Evolutionary conservation across 2,888 invertebrate genomes (phyloP).

Genomic region (Hyppa rectilinea): DNA sequence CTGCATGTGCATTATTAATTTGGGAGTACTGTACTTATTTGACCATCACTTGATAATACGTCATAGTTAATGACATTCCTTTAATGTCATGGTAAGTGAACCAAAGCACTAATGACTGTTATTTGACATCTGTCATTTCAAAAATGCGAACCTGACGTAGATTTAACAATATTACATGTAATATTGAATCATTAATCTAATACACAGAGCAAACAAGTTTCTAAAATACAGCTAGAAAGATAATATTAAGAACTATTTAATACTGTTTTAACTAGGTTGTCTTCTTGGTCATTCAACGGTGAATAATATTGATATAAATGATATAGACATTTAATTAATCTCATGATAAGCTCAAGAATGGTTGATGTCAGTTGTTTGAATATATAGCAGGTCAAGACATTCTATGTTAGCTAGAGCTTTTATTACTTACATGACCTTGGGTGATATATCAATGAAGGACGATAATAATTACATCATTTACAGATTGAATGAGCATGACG

Average conservation of each 20-base stretch:
- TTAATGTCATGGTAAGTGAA: neutral
- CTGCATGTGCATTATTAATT: too few species aligned
- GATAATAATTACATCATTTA: conserved; percentile 11
- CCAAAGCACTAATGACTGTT: neutral
- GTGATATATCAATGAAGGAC: neutral
- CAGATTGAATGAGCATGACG: neutral
- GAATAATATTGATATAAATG: neutral
- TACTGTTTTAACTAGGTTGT: conserved; percentile 29
- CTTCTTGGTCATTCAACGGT: conserved; percentile 13
- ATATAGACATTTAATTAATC: conserved; percentile 2
- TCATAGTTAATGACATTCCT: neutral
- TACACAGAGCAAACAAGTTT: conserved; percentile 2
- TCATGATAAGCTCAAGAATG: neutral
- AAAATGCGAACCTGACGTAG: neutral
- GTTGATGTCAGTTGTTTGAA: neutral
- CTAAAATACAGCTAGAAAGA: conserved; percentile 8
- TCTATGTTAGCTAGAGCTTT: neutral
- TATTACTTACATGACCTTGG: neutral
- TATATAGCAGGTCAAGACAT: neutral
- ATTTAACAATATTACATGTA: neutral
- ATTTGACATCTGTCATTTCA: conserved; percentile 10
- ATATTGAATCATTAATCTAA: neutral
- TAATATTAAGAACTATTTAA: conserved; percentile 33
- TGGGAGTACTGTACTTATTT: neutral
- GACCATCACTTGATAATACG: neutral